phyloP scores from a whole-genome alignment of 2,113 vertebrate species.

The Nycticorax nycticorax region DNA sequence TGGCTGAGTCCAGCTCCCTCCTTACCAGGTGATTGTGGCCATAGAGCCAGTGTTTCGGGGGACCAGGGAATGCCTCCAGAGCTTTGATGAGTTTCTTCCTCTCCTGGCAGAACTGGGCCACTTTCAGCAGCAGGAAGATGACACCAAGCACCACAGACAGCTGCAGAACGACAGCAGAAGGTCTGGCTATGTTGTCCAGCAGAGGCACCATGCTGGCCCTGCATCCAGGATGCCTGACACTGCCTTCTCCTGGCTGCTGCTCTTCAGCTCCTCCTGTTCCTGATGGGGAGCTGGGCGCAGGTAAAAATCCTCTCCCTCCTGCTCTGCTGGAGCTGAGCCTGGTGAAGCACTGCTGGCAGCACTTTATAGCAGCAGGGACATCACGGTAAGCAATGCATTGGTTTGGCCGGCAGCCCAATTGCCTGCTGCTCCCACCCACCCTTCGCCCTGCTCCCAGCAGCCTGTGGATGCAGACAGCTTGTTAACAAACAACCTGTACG shows the following conservation, averaged over 20 bases:
- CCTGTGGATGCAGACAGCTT: not conserved
- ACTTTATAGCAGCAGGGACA: not conserved
- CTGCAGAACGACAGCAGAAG: slow-evolving; percentile 9
- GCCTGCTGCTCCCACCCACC: not conserved
- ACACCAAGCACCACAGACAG: slow-evolving; percentile 40
- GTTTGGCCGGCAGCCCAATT: rapidly evolving
- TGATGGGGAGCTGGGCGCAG: not conserved
- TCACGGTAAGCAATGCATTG: not conserved
- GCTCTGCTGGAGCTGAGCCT: not conserved
- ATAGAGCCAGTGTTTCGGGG: slow-evolving; percentile 73
- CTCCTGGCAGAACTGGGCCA: slow-evolving; percentile 23
- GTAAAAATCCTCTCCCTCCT: not conserved
- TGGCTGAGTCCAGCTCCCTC: not conserved
- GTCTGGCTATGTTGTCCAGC: not conserved
- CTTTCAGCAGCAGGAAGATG: slow-evolving; percentile 62
- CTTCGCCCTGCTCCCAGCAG: not conserved
- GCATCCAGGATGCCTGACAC: rapidly evolving
- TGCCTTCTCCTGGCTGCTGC: not conserved
- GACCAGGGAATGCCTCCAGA: slow-evolving; percentile 75
- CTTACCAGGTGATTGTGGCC: slow-evolving; percentile 77
- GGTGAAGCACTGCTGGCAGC: not conserved
- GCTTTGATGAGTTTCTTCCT: slow-evolving; percentile 54
- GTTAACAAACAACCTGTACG: not conserved
- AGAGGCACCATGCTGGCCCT: not conserved
- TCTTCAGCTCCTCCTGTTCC: not conserved